Base-by-base conservation (phyloP, 64 coral and sea anemone genomes). In the Exaiptasia diaphana region DNA sequence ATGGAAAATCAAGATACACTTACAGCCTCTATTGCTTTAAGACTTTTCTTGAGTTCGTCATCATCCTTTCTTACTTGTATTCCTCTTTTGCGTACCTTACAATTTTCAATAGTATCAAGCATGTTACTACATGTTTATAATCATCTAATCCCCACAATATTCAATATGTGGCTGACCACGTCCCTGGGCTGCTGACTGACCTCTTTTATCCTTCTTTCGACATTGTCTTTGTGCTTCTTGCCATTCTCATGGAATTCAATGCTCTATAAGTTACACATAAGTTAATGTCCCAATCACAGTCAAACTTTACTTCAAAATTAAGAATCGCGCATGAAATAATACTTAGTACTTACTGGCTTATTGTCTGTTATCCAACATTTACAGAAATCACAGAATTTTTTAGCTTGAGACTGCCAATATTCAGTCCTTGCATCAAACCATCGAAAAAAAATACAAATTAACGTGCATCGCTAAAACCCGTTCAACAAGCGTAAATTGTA, bases 311-410 rank as follows among this genome's bases (percentile, higher is more conserved):
- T 15, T 46, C 15, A 7, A 46, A 46, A 26, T 65, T n/a, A n/a
- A n/a, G n/a, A n/a, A n/a, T n/a, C n/a, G 15, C 43, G 15, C 43
- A 46, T 15, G 5, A 59, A 26, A 8, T 59, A 59, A 30, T 31
- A 15, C 13, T 32, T 2, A n/a, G n/a, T 65, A 37, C 83, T 82
- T 92, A 99, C 95, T 34, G 95, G 83, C 79, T 93, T 99, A 83
- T 99, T 99, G 58, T 99, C 95, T 22, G 89, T 91, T 13, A 99
- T 92, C 95, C 95, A 99, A 73, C 90, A 91, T 83, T 99, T 99
- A 64, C 95, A 99, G 78, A 99, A 99, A 10, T 99, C 95, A 56
- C 95, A 99, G 31, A 99, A 83, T 54, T 93, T 92, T 50, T 84
- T 99, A 27, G 95, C 89, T 64, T 99, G 95, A 22, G 95, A 99